These are phyloP conservation scores for Cuniculus paca DNA, from an alignment of 2,797 vertebrate species.

Conservation along the genomic window DNA sequence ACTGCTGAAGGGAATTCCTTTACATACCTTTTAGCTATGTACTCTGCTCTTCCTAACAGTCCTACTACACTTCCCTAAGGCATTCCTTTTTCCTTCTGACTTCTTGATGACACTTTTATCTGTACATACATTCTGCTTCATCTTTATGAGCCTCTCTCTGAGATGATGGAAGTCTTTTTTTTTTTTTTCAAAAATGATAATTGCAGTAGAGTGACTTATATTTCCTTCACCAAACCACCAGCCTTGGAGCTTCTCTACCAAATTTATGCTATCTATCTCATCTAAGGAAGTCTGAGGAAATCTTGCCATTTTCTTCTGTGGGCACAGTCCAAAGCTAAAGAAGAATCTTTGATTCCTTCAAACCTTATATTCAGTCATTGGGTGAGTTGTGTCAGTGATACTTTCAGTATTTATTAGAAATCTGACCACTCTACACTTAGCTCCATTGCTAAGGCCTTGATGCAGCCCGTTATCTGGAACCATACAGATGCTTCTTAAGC, in stretches of 20 bases:
- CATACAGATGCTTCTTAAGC: neutral
- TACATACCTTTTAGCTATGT: neutral
- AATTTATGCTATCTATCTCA: neutral
- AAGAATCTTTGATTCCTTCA: neutral
- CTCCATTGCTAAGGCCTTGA: neutral
- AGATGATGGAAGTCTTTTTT: slow-evolving; percentile 15
- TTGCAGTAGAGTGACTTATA: neutral
- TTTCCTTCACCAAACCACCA: neutral
- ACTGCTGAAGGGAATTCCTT: neutral
- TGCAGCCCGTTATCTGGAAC: neutral
- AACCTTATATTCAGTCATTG: neutral
- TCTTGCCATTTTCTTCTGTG: neutral
- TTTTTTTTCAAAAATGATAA: slow-evolving; percentile 54
- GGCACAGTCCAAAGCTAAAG: neutral
- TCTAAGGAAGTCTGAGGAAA: neutral
- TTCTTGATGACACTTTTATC: neutral
- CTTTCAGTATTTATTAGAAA: neutral
- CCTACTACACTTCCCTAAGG: neutral
- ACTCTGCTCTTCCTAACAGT: neutral
- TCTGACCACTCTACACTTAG: neutral
- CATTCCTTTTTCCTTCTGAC: neutral
- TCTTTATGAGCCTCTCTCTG: neutral
- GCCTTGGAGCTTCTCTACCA: neutral
- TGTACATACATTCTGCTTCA: neutral
- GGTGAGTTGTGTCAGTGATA: neutral